Conservation (phyloP, 2,888 invertebrate genomes). For the Limnephilus marmoratus region DNA sequence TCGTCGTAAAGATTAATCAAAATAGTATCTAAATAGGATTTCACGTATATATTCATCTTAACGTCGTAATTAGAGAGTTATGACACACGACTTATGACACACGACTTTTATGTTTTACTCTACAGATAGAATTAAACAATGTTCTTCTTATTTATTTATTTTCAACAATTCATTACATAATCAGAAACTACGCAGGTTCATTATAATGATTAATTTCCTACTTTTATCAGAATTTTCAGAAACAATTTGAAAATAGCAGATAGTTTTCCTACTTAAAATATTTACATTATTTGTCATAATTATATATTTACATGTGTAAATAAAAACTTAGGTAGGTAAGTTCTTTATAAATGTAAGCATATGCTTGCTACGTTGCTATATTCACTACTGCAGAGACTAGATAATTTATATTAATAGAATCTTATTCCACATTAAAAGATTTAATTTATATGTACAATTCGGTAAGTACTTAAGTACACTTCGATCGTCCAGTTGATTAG, state of each 20-base stretch:
- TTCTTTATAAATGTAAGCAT: neutral
- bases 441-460: neutral
- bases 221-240: neutral
- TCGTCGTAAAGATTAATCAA: too few species aligned
- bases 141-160: neutral
- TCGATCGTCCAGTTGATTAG: too few species aligned
- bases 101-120: neutral
- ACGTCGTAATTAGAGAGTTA: too few species aligned
- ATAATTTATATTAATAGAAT: neutral
- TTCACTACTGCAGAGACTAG: neutral
- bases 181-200: neutral
- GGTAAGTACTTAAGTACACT: neutral
- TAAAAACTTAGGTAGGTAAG: neutral
- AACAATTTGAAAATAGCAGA: neutral
- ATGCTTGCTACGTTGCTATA: neutral
- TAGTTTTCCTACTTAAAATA: neutral
- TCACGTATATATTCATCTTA: too few species aligned
- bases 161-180: neutral
- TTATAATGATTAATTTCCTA: neutral
- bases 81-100: too few species aligned
- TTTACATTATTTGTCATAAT: neutral
- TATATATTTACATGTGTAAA: neutral
- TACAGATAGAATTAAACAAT: neutral
- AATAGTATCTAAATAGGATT: too few species aligned
- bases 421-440: neutral